phyloP scores from a whole-genome alignment of 2,797 vertebrate genomes.

The Propithecus perrieri region DNA sequence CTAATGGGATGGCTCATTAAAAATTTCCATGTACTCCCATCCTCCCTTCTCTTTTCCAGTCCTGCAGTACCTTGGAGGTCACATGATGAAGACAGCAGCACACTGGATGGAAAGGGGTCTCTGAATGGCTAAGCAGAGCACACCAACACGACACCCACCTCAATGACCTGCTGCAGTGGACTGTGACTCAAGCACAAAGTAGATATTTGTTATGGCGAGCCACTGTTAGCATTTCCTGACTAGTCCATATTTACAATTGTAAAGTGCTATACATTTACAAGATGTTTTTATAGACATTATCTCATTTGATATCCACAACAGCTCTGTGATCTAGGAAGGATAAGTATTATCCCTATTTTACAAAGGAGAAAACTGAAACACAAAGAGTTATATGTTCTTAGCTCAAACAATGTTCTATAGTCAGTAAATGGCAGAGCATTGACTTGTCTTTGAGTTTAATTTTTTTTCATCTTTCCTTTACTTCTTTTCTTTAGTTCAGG shows the following conservation, averaged over 20 bases:
- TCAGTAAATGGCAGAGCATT: background rate
- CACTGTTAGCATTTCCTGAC: background rate
- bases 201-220: background rate
- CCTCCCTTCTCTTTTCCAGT: background rate
- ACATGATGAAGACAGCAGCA: background rate
- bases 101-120: background rate
- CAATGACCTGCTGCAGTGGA: background rate
- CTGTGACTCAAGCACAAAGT: background rate
- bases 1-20: background rate
- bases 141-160: background rate
- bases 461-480: background rate
- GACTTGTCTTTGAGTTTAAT: conserved; percentile 14
- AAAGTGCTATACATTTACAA: background rate
- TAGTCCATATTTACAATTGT: background rate
- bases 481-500: background rate
- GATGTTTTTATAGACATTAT: background rate
- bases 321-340: background rate
- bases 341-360: background rate
- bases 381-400: background rate
- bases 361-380: conserved; percentile 7
- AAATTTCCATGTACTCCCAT: too few species aligned
- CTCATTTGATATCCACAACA: background rate
- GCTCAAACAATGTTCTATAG: background rate
- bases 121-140: background rate
- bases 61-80: background rate